phyloP scores from a whole-genome alignment of 2,797 vertebrate species.

The Taeniopygia guttata region DNA sequence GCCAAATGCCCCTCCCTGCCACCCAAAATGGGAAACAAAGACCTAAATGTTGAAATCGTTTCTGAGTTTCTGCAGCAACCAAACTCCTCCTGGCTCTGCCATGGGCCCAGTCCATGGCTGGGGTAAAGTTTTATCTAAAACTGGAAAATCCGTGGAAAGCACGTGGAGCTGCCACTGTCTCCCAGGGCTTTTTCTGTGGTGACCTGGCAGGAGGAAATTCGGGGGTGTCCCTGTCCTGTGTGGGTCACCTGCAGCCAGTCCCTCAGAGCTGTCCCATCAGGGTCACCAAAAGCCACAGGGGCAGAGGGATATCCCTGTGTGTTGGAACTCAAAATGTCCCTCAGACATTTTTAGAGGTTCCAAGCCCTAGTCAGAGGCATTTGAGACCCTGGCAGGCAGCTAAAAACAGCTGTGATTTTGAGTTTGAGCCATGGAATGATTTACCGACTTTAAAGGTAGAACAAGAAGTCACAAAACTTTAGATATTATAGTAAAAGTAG shows the following conservation, averaged over 20 bases:
- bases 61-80: background rate
- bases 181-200: constrained; percentile 6
- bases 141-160: background rate
- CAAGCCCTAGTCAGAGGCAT: too few species aligned
- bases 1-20: accelerated
- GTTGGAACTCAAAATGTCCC: too few species aligned
- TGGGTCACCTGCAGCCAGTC: background rate
- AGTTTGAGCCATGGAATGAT: too few species aligned
- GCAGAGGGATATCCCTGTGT: background rate
- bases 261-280: background rate
- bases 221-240: background rate
- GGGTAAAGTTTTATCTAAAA: background rate
- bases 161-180: background rate
- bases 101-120: background rate
- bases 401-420: too few species aligned
- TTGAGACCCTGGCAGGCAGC: too few species aligned
- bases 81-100: background rate
- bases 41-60: background rate
- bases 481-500: too few species aligned
- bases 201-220: background rate
- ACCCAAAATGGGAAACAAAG: background rate
- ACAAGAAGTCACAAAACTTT: too few species aligned
- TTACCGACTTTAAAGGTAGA: too few species aligned
- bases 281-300: background rate
- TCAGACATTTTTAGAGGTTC: too few species aligned